Conservation (phyloP, 37 sponge, comb jelly and placozoan species). For the Cliona cf. orientalis region DNA sequence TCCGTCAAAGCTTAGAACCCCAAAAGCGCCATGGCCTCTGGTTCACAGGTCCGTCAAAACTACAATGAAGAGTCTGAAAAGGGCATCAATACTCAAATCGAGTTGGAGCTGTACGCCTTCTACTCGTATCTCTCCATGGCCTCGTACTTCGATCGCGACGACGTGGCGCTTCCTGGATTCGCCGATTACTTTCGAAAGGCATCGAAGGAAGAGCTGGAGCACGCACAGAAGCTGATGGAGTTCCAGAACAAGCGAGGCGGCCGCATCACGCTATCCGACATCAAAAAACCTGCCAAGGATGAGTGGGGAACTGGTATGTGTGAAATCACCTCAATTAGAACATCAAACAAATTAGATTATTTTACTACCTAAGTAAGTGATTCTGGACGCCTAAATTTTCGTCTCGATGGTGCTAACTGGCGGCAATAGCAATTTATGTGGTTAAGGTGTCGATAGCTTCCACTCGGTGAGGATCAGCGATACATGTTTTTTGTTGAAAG, state of each 20-base stretch:
- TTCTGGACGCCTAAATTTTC: no score
- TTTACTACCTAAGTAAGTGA: no score
- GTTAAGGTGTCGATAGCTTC: no score
- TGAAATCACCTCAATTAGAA: no score
- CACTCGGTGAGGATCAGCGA: no score
- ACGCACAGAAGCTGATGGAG: slow-evolving; percentile 87
- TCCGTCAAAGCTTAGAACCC: no score
- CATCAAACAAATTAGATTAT: no score
- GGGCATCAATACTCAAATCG: slow-evolving; percentile 89
- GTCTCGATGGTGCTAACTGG: no score
- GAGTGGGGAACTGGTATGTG: slow-evolving; percentile 81
- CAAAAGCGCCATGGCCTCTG: no score
- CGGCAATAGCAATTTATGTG: no score
- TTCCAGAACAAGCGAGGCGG: slow-evolving; percentile 88
- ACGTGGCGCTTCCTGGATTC: slow-evolving; percentile 76
- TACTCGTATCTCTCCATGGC: slow-evolving; percentile 92
- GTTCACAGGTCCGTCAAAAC: slow-evolving; percentile 85
- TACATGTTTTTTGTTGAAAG: no score
- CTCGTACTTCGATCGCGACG: slow-evolving; percentile 78
- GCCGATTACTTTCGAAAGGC: slow-evolving; percentile 77
- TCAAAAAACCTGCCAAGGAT: slow-evolving; percentile 81
- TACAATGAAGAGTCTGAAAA: slow-evolving; percentile 78
- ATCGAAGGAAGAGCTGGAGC: slow-evolving; percentile 80
- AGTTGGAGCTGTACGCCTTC: slow-evolving; percentile 87
- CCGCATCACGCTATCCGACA: slow-evolving; percentile 49